Percentiles rank a stretch among this genome's conserved stretches.
Conservation (phyloP, 2,113 vertebrate genomes). For the Cheilinus undulatus region DNA sequence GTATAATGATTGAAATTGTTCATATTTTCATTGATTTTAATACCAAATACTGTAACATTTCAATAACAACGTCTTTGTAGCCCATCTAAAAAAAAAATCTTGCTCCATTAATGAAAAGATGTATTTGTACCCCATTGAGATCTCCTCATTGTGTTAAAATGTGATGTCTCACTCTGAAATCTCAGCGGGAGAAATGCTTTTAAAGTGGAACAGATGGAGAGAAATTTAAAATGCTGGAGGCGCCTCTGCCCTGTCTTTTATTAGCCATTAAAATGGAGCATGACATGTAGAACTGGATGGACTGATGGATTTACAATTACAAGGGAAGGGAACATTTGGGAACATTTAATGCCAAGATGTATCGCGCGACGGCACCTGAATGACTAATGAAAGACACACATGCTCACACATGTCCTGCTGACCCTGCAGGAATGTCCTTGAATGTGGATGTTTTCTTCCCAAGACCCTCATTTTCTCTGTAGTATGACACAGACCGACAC, state of each 20-base stretch:
- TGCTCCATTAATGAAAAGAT: not conserved
- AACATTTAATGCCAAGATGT: slow-evolving; percentile 37
- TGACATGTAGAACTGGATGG: slow-evolving; percentile 22
- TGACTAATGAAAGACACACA: slow-evolving; percentile 28
- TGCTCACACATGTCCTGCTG: slow-evolving; percentile 12
- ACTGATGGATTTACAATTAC: slow-evolving; percentile 43
- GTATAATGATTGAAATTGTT: too few species aligned
- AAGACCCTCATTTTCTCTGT: slow-evolving; percentile 28
- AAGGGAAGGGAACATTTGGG: slow-evolving; percentile 34
- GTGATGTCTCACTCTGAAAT: slow-evolving; percentile 55
- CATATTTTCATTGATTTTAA: too few species aligned
- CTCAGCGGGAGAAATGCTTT: slow-evolving; percentile 48
- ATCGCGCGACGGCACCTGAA: slow-evolving; percentile 29
- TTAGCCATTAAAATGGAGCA: slow-evolving; percentile 52
- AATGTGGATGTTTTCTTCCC: slow-evolving; percentile 25
- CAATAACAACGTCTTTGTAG: too few species aligned
- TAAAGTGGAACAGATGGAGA: slow-evolving; percentile 73
- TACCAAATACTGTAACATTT: too few species aligned
- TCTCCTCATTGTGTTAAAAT: slow-evolving; percentile 32
- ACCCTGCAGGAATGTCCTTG: slow-evolving; percentile 51
- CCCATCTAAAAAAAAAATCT: slow-evolving; percentile 3
- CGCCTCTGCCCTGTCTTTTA: slow-evolving; percentile 51
- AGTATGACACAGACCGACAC: slow-evolving; percentile 31
- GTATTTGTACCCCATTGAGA: slow-evolving; percentile 28
- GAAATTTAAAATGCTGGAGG: slow-evolving; percentile 57